phyloP scores from a whole-genome alignment of 2,888 invertebrate species.

The Chesias legatella region DNA sequence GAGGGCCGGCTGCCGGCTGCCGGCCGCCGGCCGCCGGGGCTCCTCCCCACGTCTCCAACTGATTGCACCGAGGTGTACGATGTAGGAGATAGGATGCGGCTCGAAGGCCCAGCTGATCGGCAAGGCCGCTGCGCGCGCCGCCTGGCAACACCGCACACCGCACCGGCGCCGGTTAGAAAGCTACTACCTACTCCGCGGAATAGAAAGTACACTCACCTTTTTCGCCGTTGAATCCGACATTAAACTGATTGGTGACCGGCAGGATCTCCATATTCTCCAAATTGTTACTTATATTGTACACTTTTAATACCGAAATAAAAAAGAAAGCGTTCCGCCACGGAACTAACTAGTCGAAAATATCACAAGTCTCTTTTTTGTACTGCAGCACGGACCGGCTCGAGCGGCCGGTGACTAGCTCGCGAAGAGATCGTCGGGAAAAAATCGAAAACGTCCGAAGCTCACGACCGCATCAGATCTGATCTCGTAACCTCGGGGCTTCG shows the following conservation, averaged over 20 bases:
- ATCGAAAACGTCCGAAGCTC: constrained; percentile 61
- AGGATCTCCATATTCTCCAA: constrained; percentile 88
- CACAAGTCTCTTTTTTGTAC: constrained; percentile 80
- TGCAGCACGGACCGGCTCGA: constrained; percentile 65
- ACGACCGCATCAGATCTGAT: constrained; percentile 78
- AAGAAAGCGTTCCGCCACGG: constrained; percentile 69
- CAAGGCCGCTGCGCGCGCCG: constrained; percentile 59
- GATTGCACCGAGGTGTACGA: no score
- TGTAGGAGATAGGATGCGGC: no score
- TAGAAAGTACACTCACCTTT: constrained; percentile 84
- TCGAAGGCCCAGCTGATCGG: constrained; percentile 2
- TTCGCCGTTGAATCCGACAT: constrained; percentile 87
- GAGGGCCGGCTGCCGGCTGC: constrained; percentile 11
- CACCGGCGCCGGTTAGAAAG: constrained; percentile 66
- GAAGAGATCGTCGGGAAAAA: constrained; percentile 72
- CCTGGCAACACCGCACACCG: constrained; percentile 65
- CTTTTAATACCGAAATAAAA: constrained; percentile 70
- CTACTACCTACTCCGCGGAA: constrained; percentile 55
- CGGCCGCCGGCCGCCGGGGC: constrained; percentile 8
- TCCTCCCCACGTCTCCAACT: constrained; percentile 3
- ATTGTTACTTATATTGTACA: constrained; percentile 80
- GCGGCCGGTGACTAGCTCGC: constrained; percentile 70
- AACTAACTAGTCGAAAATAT: constrained; percentile 77
- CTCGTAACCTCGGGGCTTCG: constrained; percentile 78
- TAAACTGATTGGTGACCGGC: constrained; percentile 87